Conservation (phyloP, 1,140 invertebrate genomes). For the Eueides isabella region DNA sequence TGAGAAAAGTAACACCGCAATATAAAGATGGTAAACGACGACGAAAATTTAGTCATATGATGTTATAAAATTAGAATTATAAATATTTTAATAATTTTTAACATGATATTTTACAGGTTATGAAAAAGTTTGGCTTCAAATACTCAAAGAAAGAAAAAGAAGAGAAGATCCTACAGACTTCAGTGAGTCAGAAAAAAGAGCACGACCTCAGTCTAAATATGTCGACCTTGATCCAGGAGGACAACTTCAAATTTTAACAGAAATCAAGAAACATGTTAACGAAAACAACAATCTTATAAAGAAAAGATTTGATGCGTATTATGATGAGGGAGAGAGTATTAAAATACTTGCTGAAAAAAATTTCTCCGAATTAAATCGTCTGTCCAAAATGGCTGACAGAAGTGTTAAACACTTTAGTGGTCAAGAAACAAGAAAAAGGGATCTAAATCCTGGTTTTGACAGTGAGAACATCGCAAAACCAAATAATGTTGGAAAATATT, state of each 20-base stretch:
- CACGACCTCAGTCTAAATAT: conserved; percentile 29
- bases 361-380: conserved; percentile 71
- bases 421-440: conserved; percentile 61
- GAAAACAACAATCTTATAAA: conserved; percentile 79
- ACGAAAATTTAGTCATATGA: background rate
- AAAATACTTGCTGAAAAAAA: conserved; percentile 74
- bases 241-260: conserved; percentile 67
- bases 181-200: conserved; percentile 40
- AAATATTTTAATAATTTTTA: conserved; percentile 4
- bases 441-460: conserved; percentile 68
- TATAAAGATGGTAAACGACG: conserved; percentile 57
- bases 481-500: conserved; percentile 44
- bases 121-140: conserved; percentile 67
- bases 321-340: conserved; percentile 63
- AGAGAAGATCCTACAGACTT: conserved; percentile 43
- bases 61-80: background rate
- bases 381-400: conserved; percentile 77
- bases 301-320: conserved; percentile 59
- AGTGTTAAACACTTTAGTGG: conserved; percentile 75
- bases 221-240: conserved; percentile 60
- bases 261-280: conserved; percentile 78
- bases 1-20: conserved; percentile 53
- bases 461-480: conserved; percentile 67
- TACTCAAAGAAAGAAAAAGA: conserved; percentile 70
- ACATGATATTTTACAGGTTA: conserved; percentile 59